These are phyloP conservation scores for Meteorus sp. DNA, from an alignment of 1,140 invertebrate species.

Conservation along the genomic window DNA sequence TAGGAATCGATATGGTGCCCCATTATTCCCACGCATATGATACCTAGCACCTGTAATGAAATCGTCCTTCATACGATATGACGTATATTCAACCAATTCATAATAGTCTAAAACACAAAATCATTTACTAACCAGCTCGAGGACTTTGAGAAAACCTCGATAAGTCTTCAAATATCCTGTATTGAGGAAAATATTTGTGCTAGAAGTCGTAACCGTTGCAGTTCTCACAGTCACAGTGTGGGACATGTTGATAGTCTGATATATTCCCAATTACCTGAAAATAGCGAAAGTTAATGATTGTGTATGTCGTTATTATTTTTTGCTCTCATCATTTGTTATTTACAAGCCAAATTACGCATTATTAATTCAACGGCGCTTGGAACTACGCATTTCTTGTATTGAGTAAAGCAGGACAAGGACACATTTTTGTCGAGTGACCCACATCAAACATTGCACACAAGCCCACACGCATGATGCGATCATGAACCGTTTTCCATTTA, in stretches of 20 bases:
- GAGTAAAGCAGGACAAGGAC: constrained; percentile 38
- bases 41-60: constrained; percentile 70
- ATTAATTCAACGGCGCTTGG: not conserved
- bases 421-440: constrained; percentile 33
- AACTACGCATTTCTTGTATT: not conserved
- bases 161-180: constrained; percentile 73
- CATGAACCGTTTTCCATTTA: constrained; percentile 1
- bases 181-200: constrained; percentile 74
- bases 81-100: not conserved
- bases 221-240: constrained; percentile 81
- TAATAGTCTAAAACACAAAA: constrained; percentile 3
- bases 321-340: not conserved
- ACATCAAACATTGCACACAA: constrained; percentile 24
- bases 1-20: constrained; percentile 62
- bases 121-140: constrained; percentile 68
- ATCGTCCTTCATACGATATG: not conserved
- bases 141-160: constrained; percentile 72
- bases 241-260: constrained; percentile 63
- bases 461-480: constrained; percentile 7
- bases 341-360: not conserved
- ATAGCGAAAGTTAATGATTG: not conserved
- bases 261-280: not conserved
- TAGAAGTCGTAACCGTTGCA: constrained; percentile 76
- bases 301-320: no score
- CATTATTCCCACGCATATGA: constrained; percentile 70